phyloP scores from a whole-genome alignment of 2,888 invertebrate genomes.

The Eupithecia subfuscata region DNA sequence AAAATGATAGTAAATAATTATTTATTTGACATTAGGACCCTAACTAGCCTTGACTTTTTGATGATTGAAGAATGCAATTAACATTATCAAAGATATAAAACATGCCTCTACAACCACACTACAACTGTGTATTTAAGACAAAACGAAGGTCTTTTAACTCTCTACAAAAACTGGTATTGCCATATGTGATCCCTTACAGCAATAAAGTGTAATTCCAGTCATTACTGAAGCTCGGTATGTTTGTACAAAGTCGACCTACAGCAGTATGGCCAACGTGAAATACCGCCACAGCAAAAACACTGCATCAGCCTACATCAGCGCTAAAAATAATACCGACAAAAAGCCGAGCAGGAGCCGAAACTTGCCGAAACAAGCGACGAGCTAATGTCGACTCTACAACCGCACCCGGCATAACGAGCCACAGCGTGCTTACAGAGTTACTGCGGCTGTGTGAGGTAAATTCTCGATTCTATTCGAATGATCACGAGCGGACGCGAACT shows the following conservation, averaged over 20 bases:
- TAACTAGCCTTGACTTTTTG: not conserved
- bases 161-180: slow-evolving; percentile 35
- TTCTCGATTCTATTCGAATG: slow-evolving; percentile 33
- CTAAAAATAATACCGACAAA: slow-evolving; percentile 73
- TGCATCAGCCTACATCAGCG: slow-evolving; percentile 78
- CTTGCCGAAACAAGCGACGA: slow-evolving; percentile 44
- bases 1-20: not conserved
- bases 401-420: slow-evolving; percentile 52
- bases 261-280: slow-evolving; percentile 43
- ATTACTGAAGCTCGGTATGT: slow-evolving; percentile 43
- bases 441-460: slow-evolving; percentile 44
- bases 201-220: slow-evolving; percentile 37
- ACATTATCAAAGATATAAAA: slow-evolving; percentile 19
- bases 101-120: slow-evolving; percentile 18
- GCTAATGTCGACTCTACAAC: slow-evolving; percentile 67
- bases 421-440: slow-evolving; percentile 28
- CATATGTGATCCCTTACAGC: slow-evolving; percentile 30
- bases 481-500: slow-evolving; percentile 38
- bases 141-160: slow-evolving; percentile 28
- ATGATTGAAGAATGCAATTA: slow-evolving; percentile 20
- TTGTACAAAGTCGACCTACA: slow-evolving; percentile 34
- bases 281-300: slow-evolving; percentile 68
- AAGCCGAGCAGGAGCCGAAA: slow-evolving; percentile 34
- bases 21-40: not conserved
- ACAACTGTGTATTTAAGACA: slow-evolving; percentile 29